Conservation (phyloP, 2,797 vertebrate genomes). For the Scyliorhinus canicula region DNA sequence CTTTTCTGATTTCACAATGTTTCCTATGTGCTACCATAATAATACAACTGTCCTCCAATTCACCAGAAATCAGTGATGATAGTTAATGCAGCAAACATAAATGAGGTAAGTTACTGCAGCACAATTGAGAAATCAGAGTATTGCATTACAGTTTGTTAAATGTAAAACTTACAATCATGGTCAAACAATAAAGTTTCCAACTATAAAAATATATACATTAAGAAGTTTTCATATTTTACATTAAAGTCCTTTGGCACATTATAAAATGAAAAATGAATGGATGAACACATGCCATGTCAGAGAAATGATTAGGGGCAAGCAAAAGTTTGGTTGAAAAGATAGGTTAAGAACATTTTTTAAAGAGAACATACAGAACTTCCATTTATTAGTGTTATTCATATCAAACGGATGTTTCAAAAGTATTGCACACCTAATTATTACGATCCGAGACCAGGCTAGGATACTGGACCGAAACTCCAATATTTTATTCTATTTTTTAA, state of each 20-base stretch:
- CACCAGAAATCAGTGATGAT: background rate
- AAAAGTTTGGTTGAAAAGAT: background rate
- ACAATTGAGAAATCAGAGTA: background rate
- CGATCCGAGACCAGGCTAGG: too few relatives aligned
- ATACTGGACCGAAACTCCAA: too few relatives aligned
- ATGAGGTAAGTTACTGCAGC: background rate
- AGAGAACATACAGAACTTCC: background rate
- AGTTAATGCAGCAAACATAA: background rate
- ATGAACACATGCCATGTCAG: background rate
- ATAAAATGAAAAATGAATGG: background rate
- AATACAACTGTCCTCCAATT: background rate
- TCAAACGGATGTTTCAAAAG: background rate
- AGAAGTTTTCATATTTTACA: background rate
- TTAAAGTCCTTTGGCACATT: background rate
- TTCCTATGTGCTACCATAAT: background rate
- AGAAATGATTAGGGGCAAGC: background rate
- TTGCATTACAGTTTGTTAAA: background rate
- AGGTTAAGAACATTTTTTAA: background rate
- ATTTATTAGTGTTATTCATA: background rate
- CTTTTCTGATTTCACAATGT: background rate
- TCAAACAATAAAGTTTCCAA: background rate
- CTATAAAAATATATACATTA: background rate
- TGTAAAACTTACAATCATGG: background rate
- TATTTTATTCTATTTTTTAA: too few relatives aligned
- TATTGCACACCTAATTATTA: background rate